Evolutionary conservation across 2,797 vertebrate species (phyloP).

Genomic region (Pantherophis vulpinus): DNA sequence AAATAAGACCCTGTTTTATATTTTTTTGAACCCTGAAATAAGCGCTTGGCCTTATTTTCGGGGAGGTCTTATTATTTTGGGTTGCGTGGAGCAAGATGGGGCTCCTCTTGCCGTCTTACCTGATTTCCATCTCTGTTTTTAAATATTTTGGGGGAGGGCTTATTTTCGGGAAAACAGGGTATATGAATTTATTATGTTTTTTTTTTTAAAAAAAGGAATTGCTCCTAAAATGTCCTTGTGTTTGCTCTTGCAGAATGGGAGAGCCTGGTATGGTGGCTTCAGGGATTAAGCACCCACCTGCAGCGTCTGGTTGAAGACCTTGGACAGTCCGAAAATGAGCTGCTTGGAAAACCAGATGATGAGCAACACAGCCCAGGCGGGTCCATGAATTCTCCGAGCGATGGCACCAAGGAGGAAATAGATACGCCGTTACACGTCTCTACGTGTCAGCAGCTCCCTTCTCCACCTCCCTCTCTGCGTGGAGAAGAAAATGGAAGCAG

Average conservation of each 20-base stretch:
- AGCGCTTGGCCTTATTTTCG: too few species aligned
- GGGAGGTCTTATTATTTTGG: too few species aligned
- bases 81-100: too few species aligned
- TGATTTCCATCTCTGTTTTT: too few species aligned
- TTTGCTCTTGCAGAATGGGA: conserved; percentile 57
- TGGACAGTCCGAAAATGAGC: conserved; percentile 58
- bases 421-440: conserved; percentile 37
- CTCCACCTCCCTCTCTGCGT: conserved; percentile 8
- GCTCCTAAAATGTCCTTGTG: conserved; percentile 18
- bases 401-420: conserved; percentile 25
- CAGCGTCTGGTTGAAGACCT: conserved; percentile 53
- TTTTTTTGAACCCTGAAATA: too few species aligned
- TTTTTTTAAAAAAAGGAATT: background rate
- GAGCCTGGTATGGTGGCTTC: conserved; percentile 55
- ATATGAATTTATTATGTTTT: too few species aligned
- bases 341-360: conserved; percentile 37
- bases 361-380: background rate
- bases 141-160: too few species aligned
- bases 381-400: conserved; percentile 41
- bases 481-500: conserved; percentile 39
- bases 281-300: conserved; percentile 59
- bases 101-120: too few species aligned
- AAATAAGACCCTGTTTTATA: too few species aligned
- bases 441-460: background rate
- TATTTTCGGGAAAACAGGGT: too few species aligned